Evolutionary conservation across 2,113 vertebrate genomes (phyloP).

Genomic region (Oreochromis aureus): DNA sequence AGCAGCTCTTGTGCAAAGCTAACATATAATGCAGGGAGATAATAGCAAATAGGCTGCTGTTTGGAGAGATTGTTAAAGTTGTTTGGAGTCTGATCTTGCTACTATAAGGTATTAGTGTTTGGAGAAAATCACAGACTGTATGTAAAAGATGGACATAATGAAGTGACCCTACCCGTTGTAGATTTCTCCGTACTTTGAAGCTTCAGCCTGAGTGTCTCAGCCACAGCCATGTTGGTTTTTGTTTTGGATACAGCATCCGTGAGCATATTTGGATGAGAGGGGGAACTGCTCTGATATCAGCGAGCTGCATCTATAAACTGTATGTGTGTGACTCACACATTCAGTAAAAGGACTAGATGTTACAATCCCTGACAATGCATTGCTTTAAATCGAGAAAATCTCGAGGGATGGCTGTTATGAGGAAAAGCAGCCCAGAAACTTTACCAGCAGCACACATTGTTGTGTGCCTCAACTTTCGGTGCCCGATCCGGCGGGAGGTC

Average conservation of each 20-base stretch:
- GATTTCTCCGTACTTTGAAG: not conserved
- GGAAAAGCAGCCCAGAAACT: too few relatives aligned
- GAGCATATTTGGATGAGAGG: not conserved
- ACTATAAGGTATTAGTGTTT: not conserved
- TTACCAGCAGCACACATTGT: too few relatives aligned
- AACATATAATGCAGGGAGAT: not conserved
- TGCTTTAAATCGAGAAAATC: too few relatives aligned
- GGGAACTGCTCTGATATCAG: not conserved
- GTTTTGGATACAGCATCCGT: not conserved
- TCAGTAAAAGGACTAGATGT: too few relatives aligned
- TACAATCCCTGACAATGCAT: too few relatives aligned
- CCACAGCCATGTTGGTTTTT: not conserved
- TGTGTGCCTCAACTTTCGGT: too few relatives aligned
- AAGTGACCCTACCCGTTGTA: not conserved
- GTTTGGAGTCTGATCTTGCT: not conserved
- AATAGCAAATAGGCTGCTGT: not conserved
- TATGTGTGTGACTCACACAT: not conserved
- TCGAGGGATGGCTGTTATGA: too few relatives aligned
- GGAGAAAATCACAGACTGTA: not conserved
- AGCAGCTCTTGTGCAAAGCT: not conserved
- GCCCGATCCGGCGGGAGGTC: too few relatives aligned
- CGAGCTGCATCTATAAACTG: not conserved
- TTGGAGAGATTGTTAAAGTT: not conserved
- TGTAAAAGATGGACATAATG: not conserved
- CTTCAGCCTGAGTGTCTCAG: not conserved